A percentile compares a stretch with the other conserved stretches of the same genome.
Evolutionary conservation across 2,113 vertebrate genomes (phyloP).

Genomic region (Girardinichthys multiradiatus): DNA sequence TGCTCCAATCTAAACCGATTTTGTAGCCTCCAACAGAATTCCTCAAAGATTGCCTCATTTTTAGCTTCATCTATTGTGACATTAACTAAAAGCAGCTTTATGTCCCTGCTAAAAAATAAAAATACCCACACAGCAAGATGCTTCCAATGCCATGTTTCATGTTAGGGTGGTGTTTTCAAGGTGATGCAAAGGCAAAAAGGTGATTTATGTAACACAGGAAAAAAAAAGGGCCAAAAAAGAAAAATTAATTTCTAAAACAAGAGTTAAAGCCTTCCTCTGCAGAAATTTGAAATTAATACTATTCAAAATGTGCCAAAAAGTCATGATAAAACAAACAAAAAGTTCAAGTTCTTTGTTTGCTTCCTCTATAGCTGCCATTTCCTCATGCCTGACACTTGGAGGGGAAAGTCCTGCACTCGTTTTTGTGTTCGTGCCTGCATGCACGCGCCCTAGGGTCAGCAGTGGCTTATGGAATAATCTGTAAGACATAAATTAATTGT

Average conservation of each 20-base stretch:
- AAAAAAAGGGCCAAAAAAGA: neutral
- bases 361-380: neutral
- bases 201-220: neutral
- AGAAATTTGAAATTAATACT: neutral
- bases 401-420: neutral
- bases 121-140: too few relatives aligned
- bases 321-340: neutral
- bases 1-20: too few relatives aligned
- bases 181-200: too few relatives aligned
- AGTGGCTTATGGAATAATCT: constrained; percentile 70
- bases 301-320: neutral
- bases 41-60: too few relatives aligned
- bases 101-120: too few relatives aligned
- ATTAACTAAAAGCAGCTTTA: too few relatives aligned
- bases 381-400: neutral
- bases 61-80: too few relatives aligned
- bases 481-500: constrained; percentile 79
- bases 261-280: neutral
- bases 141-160: too few relatives aligned
- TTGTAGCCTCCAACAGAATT: too few relatives aligned
- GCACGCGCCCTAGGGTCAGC: constrained; percentile 36
- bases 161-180: too few relatives aligned
- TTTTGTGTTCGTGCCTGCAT: neutral
- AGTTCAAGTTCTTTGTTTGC: neutral
- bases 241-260: neutral